Evolutionary conservation across 2,797 vertebrate genomes (phyloP).

Genomic region (Prionace glauca): DNA sequence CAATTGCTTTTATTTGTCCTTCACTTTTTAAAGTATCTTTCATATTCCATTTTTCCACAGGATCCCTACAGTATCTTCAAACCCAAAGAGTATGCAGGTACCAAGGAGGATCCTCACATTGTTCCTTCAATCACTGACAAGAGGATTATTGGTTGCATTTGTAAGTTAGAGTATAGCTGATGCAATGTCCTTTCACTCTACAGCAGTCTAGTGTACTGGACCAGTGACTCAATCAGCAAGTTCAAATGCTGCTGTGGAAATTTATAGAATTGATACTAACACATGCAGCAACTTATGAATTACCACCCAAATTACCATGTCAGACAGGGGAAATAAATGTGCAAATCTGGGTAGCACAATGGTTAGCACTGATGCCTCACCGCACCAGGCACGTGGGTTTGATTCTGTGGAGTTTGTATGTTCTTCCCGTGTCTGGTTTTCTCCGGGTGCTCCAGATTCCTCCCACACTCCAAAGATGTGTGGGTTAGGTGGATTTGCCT

Average conservation of each 20-base stretch:
- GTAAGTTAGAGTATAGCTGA: conserved; percentile 44
- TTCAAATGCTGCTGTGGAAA: neutral
- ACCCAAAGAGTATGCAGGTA: conserved; percentile 54
- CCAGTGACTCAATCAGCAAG: neutral
- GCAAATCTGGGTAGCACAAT: no score
- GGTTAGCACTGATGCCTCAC: no score
- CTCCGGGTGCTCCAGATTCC: no score
- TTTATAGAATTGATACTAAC: neutral
- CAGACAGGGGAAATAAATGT: neutral
- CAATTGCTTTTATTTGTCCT: neutral
- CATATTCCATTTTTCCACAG: conserved; percentile 44
- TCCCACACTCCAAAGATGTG: no score
- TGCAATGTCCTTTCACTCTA: neutral
- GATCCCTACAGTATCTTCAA: conserved; percentile 58
- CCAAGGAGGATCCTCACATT: conserved; percentile 60
- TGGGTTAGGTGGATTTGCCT: no score
- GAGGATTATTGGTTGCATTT: conserved; percentile 61
- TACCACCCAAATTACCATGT: neutral
- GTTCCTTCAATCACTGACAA: conserved; percentile 55
- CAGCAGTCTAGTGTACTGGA: neutral
- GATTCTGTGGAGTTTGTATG: no score
- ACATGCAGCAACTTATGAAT: neutral
- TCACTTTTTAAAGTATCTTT: neutral
- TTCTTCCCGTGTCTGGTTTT: no score
- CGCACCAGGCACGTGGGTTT: no score